phyloP scores from a whole-genome alignment of 2,888 invertebrate species.

The Lasioglossum morio region DNA sequence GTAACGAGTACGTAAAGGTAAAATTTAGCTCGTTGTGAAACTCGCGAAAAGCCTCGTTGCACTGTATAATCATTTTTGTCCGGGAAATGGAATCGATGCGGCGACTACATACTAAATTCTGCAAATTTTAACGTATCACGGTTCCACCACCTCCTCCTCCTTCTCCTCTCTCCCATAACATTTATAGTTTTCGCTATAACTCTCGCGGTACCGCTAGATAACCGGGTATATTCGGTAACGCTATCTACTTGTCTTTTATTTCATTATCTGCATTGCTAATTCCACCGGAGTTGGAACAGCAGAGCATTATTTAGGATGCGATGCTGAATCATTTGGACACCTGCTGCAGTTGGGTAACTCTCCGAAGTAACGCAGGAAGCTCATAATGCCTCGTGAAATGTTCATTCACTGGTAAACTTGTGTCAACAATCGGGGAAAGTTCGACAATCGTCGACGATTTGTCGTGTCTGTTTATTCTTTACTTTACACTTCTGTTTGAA shows the following conservation, averaged over 20 bases:
- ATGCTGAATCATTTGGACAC: conserved; percentile 9
- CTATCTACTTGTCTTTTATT: conserved; percentile 7
- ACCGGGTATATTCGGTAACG: background rate
- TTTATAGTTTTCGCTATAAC: background rate
- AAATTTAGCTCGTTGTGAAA: conserved; percentile 17
- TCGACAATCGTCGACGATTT: background rate
- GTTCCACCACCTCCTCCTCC: background rate
- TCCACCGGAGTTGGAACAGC: background rate
- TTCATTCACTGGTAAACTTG: background rate
- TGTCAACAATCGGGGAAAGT: background rate
- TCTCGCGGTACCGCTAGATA: background rate
- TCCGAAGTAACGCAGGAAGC: background rate
- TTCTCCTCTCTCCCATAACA: background rate
- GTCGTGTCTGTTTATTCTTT: background rate
- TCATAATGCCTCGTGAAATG: background rate
- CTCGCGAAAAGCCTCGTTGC: conserved; percentile 23
- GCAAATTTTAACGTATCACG: conserved; percentile 1
- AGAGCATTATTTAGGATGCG: background rate
- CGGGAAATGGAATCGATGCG: conserved; percentile 16
- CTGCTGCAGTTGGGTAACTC: background rate
- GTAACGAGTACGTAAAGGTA: conserved; percentile 11
- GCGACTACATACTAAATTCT: conserved; percentile 10
- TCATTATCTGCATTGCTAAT: conserved; percentile 19
- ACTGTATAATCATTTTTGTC: conserved; percentile 19
- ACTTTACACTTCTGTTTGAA: too few relatives aligned